These are phyloP conservation scores for Oreochromis tanganicae DNA, from an alignment of 2,113 vertebrate species.

Conservation along the genomic window DNA sequence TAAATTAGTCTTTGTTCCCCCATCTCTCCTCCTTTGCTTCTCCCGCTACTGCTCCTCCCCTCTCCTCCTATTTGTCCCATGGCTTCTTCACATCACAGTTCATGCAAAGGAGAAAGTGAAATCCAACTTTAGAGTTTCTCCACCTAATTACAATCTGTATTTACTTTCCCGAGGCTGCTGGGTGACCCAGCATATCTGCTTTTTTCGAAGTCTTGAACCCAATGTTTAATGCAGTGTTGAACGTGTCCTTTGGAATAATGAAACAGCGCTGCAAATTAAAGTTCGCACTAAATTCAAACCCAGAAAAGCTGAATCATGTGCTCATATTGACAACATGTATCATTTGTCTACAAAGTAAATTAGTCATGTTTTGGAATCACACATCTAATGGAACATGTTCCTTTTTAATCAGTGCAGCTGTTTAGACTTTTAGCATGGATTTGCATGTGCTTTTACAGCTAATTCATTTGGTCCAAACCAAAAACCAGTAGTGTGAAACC, in stretches of 20 bases:
- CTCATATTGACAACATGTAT: background rate
- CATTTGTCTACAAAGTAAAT: background rate
- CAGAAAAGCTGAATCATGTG: background rate
- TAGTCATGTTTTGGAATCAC: background rate
- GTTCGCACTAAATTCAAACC: constrained; percentile 1
- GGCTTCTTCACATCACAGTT: constrained; percentile 61
- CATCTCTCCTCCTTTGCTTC: background rate
- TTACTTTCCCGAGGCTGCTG: constrained; percentile 53
- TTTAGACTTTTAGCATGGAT: background rate
- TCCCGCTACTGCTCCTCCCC: background rate
- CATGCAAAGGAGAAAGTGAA: constrained; percentile 54
- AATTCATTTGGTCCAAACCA: background rate
- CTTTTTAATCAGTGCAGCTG: background rate
- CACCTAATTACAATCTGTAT: constrained; percentile 56
- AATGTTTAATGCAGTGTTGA: constrained; percentile 39
- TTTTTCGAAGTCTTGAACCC: constrained; percentile 40
- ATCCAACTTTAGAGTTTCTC: constrained; percentile 54
- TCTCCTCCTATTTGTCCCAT: constrained; percentile 55
- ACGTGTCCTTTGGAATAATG: constrained; percentile 21
- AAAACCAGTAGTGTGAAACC: background rate
- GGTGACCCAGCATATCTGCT: constrained; percentile 21
- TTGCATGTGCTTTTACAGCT: background rate
- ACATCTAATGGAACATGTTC: background rate
- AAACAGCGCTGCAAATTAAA: constrained; percentile 36
- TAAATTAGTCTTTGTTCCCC: constrained; percentile 61